Conservation (phyloP, 53 echinoderm and acorn worm genomes). For the Arbacia lixula region DNA sequence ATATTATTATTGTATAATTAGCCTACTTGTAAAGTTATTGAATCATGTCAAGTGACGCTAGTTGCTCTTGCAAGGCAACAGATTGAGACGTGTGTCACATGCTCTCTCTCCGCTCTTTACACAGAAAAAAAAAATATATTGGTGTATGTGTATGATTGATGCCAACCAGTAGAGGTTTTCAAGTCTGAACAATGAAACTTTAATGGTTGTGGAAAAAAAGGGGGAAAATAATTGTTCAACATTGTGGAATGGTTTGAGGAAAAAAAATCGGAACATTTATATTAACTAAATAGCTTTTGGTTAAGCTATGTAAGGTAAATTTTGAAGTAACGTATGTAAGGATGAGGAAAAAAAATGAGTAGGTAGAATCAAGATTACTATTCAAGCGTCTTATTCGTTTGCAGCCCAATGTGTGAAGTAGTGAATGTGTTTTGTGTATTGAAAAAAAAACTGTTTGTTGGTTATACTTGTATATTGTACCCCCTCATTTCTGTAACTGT, state of each 20-base stretch:
- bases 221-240: constrained; percentile 17
- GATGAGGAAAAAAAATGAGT: constrained; percentile 31
- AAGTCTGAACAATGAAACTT: constrained; percentile 26
- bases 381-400: constrained; percentile 62
- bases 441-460: constrained; percentile 61
- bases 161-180: constrained; percentile 42
- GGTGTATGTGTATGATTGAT: constrained; percentile 39
- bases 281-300: constrained; percentile 11
- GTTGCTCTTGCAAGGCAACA: constrained; percentile 27
- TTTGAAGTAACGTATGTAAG: constrained; percentile 2
- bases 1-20: constrained; percentile 55
- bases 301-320: not conserved
- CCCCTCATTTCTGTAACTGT: constrained; percentile 58
- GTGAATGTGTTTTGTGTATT: constrained; percentile 65
- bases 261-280: not conserved
- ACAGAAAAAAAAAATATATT: constrained; percentile 39
- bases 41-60: constrained; percentile 47
- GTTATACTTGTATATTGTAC: constrained; percentile 63
- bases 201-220: not conserved
- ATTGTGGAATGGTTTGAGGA: not conserved
- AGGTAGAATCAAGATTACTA: constrained; percentile 52
- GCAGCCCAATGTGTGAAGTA: constrained; percentile 63
- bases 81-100: not conserved
- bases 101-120: constrained; percentile 29
- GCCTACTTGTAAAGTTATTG: constrained; percentile 55